These are phyloP conservation scores for Lateolabrax maculatus DNA, from an alignment of 2,797 vertebrate species.

Conservation along the genomic window DNA sequence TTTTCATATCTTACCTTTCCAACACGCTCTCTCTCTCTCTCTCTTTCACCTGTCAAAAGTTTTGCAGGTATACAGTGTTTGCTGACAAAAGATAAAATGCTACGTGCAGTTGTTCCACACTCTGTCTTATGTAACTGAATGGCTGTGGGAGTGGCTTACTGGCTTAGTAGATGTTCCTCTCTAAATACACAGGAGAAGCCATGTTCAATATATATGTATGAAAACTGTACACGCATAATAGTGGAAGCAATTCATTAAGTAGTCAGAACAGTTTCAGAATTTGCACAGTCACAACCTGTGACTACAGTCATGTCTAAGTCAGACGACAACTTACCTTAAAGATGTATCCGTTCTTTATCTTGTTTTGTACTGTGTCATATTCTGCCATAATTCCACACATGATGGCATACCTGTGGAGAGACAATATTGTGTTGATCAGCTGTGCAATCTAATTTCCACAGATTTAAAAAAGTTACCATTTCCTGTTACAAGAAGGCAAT, in stretches of 20 bases:
- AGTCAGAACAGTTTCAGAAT: background rate
- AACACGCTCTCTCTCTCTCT: constrained; percentile 5
- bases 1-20: constrained; percentile 35
- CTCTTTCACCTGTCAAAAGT: constrained; percentile 72
- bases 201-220: background rate
- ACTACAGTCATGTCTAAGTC: background rate
- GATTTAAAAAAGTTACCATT: no score
- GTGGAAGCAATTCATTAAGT: background rate
- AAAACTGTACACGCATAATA: background rate
- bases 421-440: background rate
- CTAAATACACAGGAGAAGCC: background rate
- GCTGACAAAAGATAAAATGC: constrained; percentile 78
- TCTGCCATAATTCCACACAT: constrained; percentile 96
- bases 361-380: constrained; percentile 95
- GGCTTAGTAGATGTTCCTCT: constrained; percentile 16
- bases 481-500: background rate
- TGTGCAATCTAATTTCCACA: no score
- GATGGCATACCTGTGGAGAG: constrained; percentile 92
- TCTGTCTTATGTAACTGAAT: constrained; percentile 70
- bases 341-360: constrained; percentile 95
- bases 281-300: background rate
- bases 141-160: constrained; percentile 47
- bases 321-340: constrained; percentile 91
- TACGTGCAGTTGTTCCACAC: constrained; percentile 72
- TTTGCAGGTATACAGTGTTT: constrained; percentile 69